Evolutionary conservation across 2,797 vertebrate species (phyloP).

Genomic region (Chelmon rostratus): DNA sequence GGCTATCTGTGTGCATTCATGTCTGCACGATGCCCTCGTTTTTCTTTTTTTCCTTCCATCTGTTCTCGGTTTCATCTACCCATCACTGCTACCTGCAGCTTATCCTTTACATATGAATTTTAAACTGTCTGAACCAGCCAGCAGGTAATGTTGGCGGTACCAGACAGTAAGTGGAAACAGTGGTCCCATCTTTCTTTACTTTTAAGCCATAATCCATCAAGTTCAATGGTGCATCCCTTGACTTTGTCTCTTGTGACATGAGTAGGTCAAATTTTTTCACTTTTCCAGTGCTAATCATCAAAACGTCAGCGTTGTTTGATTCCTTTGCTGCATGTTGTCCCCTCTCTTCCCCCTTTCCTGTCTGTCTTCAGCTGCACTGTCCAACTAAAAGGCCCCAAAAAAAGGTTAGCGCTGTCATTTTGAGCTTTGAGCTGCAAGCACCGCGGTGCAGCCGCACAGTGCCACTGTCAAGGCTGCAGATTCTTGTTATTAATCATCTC

Average conservation of each 20-base stretch:
- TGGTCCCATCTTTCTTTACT: background rate
- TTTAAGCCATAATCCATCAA: background rate
- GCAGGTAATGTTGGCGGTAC: conserved; percentile 15
- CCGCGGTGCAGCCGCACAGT: background rate
- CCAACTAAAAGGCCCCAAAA: too few relatives aligned
- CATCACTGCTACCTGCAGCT: background rate
- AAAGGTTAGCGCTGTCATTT: background rate
- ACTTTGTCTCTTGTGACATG: background rate
- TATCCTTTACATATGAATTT: conserved; percentile 10
- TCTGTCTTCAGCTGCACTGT: too few relatives aligned
- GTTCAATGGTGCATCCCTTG: background rate
- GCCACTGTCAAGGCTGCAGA: background rate
- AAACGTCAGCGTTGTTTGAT: background rate
- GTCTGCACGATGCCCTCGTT: background rate
- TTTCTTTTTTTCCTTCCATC: background rate
- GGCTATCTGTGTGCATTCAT: background rate
- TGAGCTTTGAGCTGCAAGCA: background rate
- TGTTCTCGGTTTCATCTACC: conserved; percentile 6
- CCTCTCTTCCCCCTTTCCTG: too few relatives aligned
- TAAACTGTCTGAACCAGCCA: conserved; percentile 16
- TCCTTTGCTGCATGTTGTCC: too few relatives aligned
- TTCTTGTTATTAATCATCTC: background rate
- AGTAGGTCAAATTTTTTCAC: background rate
- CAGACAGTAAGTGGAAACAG: conserved; percentile 34
- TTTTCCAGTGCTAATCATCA: background rate